Percentiles rank a stretch among this genome's conserved stretches.
Conservation (phyloP, 2,888 invertebrate species). For the Dolichopus griseipennis region DNA sequence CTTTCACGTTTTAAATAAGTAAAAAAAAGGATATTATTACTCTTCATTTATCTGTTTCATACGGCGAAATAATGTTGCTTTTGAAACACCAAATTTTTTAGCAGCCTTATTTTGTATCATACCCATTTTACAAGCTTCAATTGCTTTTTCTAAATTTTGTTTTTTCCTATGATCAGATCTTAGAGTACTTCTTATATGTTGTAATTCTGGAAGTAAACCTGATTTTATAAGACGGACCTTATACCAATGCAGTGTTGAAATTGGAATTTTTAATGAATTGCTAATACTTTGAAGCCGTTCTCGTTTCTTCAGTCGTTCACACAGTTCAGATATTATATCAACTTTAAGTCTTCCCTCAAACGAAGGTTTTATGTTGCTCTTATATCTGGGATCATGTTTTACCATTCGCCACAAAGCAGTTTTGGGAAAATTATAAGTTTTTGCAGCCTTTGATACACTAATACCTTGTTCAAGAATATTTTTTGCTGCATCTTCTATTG, state of each 20-base stretch:
- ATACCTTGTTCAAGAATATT: too few species aligned
- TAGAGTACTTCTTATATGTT: neutral
- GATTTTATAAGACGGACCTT: neutral
- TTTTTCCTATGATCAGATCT: neutral
- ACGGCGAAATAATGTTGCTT: neutral
- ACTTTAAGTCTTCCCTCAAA: neutral
- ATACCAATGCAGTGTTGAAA: neutral
- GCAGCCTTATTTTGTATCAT: neutral
- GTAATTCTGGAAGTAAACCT: neutral
- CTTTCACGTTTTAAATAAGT: too few species aligned
- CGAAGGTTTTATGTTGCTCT: neutral
- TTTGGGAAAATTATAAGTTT: neutral
- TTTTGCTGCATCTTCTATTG: too few species aligned
- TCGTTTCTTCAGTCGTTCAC: neutral
- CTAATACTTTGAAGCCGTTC: neutral
- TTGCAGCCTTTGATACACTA: too few species aligned
- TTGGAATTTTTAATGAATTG: neutral
- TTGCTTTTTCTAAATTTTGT: neutral
- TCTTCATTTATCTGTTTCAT: neutral
- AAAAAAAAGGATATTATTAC: too few species aligned
- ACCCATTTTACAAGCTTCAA: constrained; percentile 1
- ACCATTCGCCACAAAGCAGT: neutral
- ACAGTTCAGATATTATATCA: neutral
- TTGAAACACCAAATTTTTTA: neutral
- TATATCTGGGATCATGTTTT: neutral